Conservation (phyloP, 2,113 vertebrate species). For the Scalopus aquaticus region DNA sequence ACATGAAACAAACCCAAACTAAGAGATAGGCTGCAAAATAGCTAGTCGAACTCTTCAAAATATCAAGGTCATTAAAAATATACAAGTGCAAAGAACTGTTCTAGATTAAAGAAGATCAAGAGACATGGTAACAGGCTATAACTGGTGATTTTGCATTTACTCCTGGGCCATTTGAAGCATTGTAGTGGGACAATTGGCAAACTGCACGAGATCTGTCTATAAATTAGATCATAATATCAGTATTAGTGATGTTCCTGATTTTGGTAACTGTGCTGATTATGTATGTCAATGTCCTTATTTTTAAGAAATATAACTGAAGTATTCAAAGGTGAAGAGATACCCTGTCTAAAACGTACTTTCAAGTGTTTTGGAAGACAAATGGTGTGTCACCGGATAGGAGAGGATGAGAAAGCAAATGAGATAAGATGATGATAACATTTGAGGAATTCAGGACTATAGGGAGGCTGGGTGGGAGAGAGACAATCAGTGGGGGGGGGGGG, state of each 20-base stretch:
- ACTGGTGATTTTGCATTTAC: neutral
- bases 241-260: neutral
- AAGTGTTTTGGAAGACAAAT: slow-evolving; percentile 1
- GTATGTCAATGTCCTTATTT: neutral
- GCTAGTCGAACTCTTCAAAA: neutral
- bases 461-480: too few relatives aligned
- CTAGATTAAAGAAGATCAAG: neutral
- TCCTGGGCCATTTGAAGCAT: neutral
- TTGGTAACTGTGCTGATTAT: neutral
- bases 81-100: neutral
- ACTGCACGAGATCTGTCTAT: neutral
- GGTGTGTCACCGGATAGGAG: neutral
- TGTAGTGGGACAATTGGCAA: neutral
- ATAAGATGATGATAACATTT: neutral
- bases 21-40: neutral
- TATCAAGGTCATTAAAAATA: neutral
- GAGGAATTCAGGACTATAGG: too few relatives aligned
- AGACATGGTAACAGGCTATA: neutral
- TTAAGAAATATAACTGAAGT: neutral
- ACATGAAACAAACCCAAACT: neutral
- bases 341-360: neutral
- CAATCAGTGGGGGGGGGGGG: too few relatives aligned
- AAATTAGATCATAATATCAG: neutral
- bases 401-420: neutral
- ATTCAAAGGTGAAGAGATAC: neutral